phyloP scores from a whole-genome alignment of 2,113 vertebrate species.

The Zosterops borbonicus region DNA sequence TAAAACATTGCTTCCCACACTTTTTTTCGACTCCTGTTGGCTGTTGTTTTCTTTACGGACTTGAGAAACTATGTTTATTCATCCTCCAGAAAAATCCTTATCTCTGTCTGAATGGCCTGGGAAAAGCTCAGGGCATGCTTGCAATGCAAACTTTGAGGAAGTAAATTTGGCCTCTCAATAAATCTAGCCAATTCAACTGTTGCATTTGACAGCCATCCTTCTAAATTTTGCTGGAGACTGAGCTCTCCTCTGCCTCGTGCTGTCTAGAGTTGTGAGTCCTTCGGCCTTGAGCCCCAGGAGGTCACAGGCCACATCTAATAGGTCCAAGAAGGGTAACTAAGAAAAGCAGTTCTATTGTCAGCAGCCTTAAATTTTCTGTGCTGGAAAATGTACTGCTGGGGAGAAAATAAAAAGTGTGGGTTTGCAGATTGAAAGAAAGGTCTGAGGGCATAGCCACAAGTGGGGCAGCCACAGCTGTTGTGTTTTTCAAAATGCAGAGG shows the following conservation, averaged over 20 bases:
- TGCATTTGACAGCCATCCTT: rapidly evolving
- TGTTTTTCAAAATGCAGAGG: background rate
- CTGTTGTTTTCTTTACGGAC: background rate
- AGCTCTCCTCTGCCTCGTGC: background rate
- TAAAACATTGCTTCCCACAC: background rate
- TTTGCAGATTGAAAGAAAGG: background rate
- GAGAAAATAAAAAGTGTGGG: background rate
- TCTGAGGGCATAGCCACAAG: background rate
- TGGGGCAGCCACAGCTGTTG: background rate
- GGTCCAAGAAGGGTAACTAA: background rate
- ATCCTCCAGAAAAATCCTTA: background rate
- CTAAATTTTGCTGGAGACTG: background rate
- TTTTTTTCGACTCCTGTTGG: background rate
- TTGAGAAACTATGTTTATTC: background rate
- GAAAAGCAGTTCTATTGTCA: background rate
- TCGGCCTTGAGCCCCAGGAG: background rate
- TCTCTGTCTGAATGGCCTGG: background rate
- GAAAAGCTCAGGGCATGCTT: background rate
- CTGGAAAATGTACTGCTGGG: background rate
- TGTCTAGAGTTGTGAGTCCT: background rate
- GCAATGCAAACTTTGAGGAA: conserved; percentile 28
- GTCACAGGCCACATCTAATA: background rate
- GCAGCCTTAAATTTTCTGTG: background rate
- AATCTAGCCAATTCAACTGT: background rate
- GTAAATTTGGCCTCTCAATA: background rate